phyloP scores from a whole-genome alignment of 1,140 invertebrate species.

The Mya arenaria region DNA sequence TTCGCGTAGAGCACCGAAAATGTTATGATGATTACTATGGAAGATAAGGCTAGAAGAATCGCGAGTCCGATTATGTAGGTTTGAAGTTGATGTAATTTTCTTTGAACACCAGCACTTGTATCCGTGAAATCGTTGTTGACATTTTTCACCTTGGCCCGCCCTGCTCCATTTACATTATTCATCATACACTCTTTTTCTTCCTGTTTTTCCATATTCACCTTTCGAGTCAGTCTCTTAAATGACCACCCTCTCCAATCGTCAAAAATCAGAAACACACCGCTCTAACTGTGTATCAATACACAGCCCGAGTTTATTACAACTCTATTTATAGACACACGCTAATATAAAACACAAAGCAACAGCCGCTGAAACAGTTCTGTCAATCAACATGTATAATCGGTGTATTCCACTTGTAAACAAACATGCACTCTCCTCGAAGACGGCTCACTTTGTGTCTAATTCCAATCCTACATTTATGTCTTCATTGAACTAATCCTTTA shows the following conservation, averaged over 20 bases:
- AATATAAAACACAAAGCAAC: slow-evolving; percentile 15
- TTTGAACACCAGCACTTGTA: neutral
- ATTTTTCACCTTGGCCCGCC: too few species aligned
- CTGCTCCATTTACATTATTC: neutral
- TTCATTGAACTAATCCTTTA: slow-evolving; percentile 13
- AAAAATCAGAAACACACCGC: neutral
- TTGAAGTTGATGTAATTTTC: slow-evolving; percentile 30
- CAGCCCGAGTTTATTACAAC: too few species aligned
- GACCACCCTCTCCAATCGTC: neutral
- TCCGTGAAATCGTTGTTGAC: slow-evolving; percentile 9
- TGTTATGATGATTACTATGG: slow-evolving; percentile 47
- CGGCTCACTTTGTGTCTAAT: too few species aligned
- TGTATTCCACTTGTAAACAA: neutral
- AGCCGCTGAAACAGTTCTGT: slow-evolving; percentile 12
- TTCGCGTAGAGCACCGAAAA: slow-evolving; percentile 54
- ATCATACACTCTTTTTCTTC: slow-evolving; percentile 11
- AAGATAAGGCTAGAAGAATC: slow-evolving; percentile 9
- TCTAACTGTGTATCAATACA: too few species aligned
- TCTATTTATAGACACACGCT: too few species aligned
- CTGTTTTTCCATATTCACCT: slow-evolving; percentile 10
- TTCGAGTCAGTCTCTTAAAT: neutral
- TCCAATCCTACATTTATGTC: neutral
- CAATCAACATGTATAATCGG: slow-evolving; percentile 14
- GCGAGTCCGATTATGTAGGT: slow-evolving; percentile 28
- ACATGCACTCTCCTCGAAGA: neutral